phyloP scores from a whole-genome alignment of 2,888 invertebrate species.

The Rhimphoctona megacephalus region DNA sequence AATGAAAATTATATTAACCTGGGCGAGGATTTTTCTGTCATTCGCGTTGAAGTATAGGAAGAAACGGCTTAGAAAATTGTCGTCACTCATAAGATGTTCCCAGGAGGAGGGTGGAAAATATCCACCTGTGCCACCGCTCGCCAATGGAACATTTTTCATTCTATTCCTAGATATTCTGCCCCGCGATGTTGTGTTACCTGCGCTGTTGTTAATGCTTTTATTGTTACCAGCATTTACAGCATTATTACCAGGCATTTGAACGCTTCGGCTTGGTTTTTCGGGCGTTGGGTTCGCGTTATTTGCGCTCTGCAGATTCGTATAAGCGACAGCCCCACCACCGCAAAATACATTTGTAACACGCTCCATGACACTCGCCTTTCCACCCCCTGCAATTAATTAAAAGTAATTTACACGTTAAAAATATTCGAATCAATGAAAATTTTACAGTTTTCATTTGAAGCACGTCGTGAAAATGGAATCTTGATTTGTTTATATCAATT shows the following conservation, averaged over 20 bases:
- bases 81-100: constrained; percentile 93
- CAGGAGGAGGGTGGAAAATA: constrained; percentile 85
- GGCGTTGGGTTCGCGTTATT: constrained; percentile 80
- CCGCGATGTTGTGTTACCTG: constrained; percentile 69
- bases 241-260: constrained; percentile 75
- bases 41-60: constrained; percentile 93
- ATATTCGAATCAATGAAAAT: background rate
- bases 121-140: constrained; percentile 78
- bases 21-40: constrained; percentile 92
- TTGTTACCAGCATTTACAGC: constrained; percentile 78
- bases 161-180: constrained; percentile 77
- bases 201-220: constrained; percentile 78
- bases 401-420: constrained; percentile 29
- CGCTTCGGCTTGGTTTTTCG: constrained; percentile 82
- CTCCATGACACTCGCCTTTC: constrained; percentile 92
- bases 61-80: constrained; percentile 93
- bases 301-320: constrained; percentile 80
- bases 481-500: background rate
- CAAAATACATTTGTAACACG: constrained; percentile 95
- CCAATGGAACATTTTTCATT: constrained; percentile 75
- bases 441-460: background rate
- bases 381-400: constrained; percentile 82
- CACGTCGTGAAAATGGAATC: background rate
- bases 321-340: constrained; percentile 89
- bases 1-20: constrained; percentile 85